phyloP scores from a whole-genome alignment of 2,113 vertebrate genomes.

The Recurvirostra avosetta region DNA sequence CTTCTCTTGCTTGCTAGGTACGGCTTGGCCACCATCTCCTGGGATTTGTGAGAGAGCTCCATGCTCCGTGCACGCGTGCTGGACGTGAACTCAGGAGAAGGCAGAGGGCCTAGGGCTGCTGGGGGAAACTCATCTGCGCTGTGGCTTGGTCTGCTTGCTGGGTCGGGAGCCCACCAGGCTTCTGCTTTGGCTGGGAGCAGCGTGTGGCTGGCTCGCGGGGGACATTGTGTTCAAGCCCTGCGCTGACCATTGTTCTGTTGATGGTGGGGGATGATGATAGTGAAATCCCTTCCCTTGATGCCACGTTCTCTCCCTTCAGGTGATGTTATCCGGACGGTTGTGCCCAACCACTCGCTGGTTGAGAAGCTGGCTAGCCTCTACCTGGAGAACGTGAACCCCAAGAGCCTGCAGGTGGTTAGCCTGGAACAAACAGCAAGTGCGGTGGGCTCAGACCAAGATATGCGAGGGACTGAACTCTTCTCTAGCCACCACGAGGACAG shows the following conservation, averaged over 20 bases:
- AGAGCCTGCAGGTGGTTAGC: constrained; percentile 46
- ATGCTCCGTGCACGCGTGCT: rapidly evolving
- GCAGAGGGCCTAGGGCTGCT: neutral
- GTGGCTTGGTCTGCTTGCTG: neutral
- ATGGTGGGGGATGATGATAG: neutral
- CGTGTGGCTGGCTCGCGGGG: neutral
- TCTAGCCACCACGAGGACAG: constrained; percentile 73
- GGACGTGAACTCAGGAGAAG: neutral
- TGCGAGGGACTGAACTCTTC: constrained; percentile 61
- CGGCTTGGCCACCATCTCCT: neutral
- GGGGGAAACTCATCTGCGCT: neutral
- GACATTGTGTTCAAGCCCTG: neutral
- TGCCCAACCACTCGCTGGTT: constrained; percentile 87
- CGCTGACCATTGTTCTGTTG: neutral
- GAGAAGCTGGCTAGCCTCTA: constrained; percentile 87
- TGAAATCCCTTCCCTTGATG: neutral
- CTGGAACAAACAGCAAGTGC: constrained; percentile 12
- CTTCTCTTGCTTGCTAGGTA: constrained; percentile 95
- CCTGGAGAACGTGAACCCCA: constrained; percentile 80
- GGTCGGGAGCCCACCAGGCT: neutral
- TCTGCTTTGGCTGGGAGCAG: neutral
- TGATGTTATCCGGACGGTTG: constrained; percentile 82
- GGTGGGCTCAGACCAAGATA: constrained; percentile 52
- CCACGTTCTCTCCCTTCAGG: constrained; percentile 65
- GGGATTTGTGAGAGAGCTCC: neutral